Evolutionary conservation across 2,113 vertebrate genomes (phyloP), one percentile per base, ranked within the genome.

Genomic region (Aramus guarauna): DNA sequence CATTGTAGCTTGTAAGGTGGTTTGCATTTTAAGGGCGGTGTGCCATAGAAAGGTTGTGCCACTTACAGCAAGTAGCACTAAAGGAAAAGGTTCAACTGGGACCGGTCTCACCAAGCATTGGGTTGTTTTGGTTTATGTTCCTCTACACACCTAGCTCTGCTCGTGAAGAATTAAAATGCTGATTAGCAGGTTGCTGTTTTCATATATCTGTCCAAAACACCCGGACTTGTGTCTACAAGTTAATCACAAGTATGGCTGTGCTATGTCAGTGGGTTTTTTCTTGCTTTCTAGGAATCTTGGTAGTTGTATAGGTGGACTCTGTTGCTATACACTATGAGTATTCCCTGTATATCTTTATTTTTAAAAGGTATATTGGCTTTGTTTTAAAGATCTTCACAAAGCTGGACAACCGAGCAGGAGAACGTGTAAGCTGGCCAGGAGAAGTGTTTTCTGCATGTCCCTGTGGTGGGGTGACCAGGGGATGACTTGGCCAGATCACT

Each of bases 401-500:
- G 36, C 30, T 69, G 53, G 41, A 74, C n/a, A 69, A 18, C 13
- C 6, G 17, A 50, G 12, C 3, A 27, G 22, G 29, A 4, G 27
- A 39, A 52, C 6, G 4, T 18, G 15, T 26, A 24, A 77, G 21
- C 47, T 66, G 34, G 4, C 19, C 71, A 41, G 24, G 15, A 66
- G 19, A 45, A 34, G 9, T 63, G 36, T 62, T 23, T 53, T 75
- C 41, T 32, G 0, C 21, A 1, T 58, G 6, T 34, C 75, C 18
- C 22, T 32, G 36, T 5, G 2, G 12, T 30, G 18, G 11, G 17
- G 43, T 64, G 63, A 32, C 30, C 15, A 26, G 29, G 15, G 23
- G 6, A 17, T 47, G n/a, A 36, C 36, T 41, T 47, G 45, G 16
- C 52, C 32, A 62, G 8, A 21, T 58, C 0, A 0, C 11, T 73